Conservation (phyloP, 1,140 invertebrate genomes). For the Berghia stephanieae region DNA sequence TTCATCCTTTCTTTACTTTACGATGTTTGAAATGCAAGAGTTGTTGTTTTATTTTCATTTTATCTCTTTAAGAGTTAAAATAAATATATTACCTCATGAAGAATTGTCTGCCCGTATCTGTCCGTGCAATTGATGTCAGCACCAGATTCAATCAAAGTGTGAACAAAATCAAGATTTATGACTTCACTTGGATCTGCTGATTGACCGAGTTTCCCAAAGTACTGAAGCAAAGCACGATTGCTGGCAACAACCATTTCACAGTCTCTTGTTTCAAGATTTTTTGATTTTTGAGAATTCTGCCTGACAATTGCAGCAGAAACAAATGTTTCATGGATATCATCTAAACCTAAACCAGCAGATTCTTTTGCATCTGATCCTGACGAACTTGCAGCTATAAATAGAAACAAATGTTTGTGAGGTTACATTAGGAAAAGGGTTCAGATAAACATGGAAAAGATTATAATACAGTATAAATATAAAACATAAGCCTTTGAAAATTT, state of each 20-base stretch:
- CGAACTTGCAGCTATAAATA: background rate
- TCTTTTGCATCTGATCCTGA: background rate
- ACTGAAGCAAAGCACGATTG: constrained; percentile 56
- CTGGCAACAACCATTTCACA: constrained; percentile 31
- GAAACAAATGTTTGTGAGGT: background rate
- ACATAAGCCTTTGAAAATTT: no score
- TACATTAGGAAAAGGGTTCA: background rate
- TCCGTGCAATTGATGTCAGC: constrained; percentile 60
- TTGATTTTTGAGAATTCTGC: background rate
- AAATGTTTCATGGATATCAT: background rate
- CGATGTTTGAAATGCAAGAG: no score
- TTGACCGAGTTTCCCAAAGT: constrained; percentile 59
- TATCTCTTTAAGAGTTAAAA: no score
- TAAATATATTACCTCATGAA: constrained; percentile 58
- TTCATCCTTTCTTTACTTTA: no score
- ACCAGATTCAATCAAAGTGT: constrained; percentile 52
- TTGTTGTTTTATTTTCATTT: no score
- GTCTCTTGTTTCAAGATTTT: background rate
- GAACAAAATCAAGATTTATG: constrained; percentile 60
- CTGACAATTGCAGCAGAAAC: background rate
- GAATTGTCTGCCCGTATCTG: constrained; percentile 59
- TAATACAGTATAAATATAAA: background rate
- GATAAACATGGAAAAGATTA: background rate
- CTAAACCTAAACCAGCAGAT: background rate
- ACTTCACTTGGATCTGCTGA: constrained; percentile 45